Base-by-base conservation (phyloP, 2,888 invertebrate species). In the Troides helena region DNA sequence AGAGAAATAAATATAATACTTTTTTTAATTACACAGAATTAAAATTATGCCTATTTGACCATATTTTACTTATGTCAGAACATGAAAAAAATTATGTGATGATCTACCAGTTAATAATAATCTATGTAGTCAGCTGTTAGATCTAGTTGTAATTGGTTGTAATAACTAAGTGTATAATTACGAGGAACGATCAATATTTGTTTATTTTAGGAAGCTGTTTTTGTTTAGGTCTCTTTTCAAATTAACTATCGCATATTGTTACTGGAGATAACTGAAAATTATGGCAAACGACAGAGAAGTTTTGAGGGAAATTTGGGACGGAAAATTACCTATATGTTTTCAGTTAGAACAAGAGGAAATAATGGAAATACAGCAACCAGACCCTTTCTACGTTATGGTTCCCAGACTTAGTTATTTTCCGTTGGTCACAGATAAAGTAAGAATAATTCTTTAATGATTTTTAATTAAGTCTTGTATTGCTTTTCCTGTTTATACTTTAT, bases 201-300 rank as follows among this genome's bases (percentile, higher is more conserved):
- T 23, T 58, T 58, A 21, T 58, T 58, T 53, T 53, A 53, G 4
- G 46, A 46, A 12, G 46, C 12, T 46, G 12, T 14, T 46, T 46
- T 46, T 46, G 12, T 39, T 39, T 39, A 39, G 10, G 2, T 43
- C 43, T 3, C 1, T 14, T 14, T 43, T 10, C 14, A 43, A 3
- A 12, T 43, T 10, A 43, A 43, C 10, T 43, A 57, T 57, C 23
- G 23, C 57, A 23, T 23, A 14, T 57, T 57, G 23, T 21, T 57
- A 58, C 12, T 58, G n/a, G 7, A 53, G n/a, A 12, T 53, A 58
- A 58, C n/a, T 23, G 23, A 58, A 21, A 58, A 66, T 10, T 17
- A 98, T 98, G 98, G 98, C 98, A 74, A 97, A 98, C 83, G 99
- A 99, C 87, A 94, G 98, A 80, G 98, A 99, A 94, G 96, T 99